Evolutionary conservation across 2,113 vertebrate species (phyloP), one percentile per base, ranked within the genome.

Genomic region (Rafetus swinhoei): DNA sequence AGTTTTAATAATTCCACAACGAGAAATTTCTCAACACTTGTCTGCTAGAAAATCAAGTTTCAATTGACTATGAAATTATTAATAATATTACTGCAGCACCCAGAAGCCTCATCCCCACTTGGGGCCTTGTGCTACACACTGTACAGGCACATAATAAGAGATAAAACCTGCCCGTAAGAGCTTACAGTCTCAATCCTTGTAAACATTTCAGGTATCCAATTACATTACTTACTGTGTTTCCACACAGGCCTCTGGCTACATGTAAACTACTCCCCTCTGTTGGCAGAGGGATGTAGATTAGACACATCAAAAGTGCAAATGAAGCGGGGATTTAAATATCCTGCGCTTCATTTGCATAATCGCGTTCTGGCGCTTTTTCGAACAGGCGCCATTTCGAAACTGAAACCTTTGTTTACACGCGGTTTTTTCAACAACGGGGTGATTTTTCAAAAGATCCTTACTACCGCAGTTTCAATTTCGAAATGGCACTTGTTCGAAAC

Each of bases 41-140:
- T 69, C 32, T 69, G 7, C 16, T 7, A 76, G 39, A 45, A 76
- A 76, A 76, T 22, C 72, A 35, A 25, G 56, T 4, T 4, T 21
- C 54, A 45, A 0, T 32, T 81, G 8, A 55, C 9, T 59, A 59
- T 82, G 56, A 59, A 76, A 50, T 25, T 59, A 81, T 81, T 80
- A 80, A 56, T 0, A 14, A 1, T 3, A 1, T 81, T 55, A 35
- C 1, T 85, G n/a, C 15, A 86, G 2, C 12, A 1, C 8, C 87
- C 0, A 39, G 53, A 27, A 57, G 55, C 35, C 22, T 45, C 39
- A 76, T 7, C 12, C 19, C 10, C 21, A 25, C 3, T 24, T 76
- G 21, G 22, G 72, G 21, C 21, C 32, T 69, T 69, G 72, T 45
- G 39, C 24, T 76, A 25, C 22, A 45, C 39, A 25, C 7, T 22